phyloP scores from a whole-genome alignment of 2,113 vertebrate genomes.

The Boulengerochromis microlepis region DNA sequence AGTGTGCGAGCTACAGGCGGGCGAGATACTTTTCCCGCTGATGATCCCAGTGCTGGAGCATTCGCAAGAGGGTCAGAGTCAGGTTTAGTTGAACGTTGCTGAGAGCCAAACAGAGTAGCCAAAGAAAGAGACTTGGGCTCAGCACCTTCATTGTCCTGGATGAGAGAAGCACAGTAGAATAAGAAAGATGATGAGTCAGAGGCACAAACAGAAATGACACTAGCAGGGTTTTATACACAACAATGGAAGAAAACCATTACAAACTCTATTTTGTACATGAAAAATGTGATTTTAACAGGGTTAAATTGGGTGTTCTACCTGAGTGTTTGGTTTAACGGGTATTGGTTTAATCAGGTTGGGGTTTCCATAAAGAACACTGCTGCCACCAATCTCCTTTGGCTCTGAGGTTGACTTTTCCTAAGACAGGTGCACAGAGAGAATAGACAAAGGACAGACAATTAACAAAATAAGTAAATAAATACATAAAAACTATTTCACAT shows the following conservation, averaged over 20 bases:
- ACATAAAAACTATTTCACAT: neutral
- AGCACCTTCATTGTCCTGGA: constrained; percentile 67
- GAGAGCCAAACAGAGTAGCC: constrained; percentile 80
- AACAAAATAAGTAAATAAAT: neutral
- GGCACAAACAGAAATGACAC: neutral
- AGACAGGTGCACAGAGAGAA: neutral
- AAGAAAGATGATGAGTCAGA: neutral
- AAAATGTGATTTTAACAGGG: neutral
- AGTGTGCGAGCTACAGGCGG: constrained; percentile 78
- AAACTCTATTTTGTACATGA: neutral
- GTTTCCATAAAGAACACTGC: constrained; percentile 81
- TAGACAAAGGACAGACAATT: neutral
- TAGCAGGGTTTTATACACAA: neutral
- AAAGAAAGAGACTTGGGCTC: constrained; percentile 79
- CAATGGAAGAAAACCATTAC: neutral
- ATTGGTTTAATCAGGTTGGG: constrained; percentile 95
- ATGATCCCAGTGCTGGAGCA: neutral
- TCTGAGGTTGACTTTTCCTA: constrained; percentile 83
- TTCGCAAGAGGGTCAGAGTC: constrained; percentile 4
- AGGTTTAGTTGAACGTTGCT: constrained; percentile 40
- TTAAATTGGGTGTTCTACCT: constrained; percentile 16
- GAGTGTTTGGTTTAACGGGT: constrained; percentile 81
- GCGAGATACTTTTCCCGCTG: constrained; percentile 14
- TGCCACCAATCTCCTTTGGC: constrained; percentile 90
- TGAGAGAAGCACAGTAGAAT: neutral